Conservation (phyloP, 2,113 vertebrate species). For the Neofelis nebulosa region DNA sequence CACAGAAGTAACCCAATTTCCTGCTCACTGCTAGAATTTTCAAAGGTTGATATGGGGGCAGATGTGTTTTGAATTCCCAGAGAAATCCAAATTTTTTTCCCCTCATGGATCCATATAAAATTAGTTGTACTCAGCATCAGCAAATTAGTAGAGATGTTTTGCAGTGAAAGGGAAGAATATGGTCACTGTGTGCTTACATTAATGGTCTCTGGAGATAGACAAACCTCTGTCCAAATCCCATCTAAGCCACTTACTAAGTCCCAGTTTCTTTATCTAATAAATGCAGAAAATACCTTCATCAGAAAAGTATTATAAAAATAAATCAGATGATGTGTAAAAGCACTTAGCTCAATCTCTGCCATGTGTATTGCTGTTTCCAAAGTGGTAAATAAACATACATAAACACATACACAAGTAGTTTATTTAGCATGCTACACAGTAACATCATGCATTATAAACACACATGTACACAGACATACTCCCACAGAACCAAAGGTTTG, state of each 20-base stretch:
- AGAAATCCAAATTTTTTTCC: not conserved
- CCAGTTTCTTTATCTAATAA: slow-evolving; percentile 11
- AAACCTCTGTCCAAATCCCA: not conserved
- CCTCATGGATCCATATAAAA: not conserved
- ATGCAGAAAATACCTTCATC: not conserved
- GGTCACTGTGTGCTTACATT: not conserved
- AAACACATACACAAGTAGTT: not conserved
- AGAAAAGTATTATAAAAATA: slow-evolving; percentile 31
- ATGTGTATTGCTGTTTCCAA: not conserved
- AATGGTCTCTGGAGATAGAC: not conserved
- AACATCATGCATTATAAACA: not conserved
- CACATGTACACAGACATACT: not conserved
- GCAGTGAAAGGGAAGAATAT: not conserved
- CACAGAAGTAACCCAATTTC: slow-evolving; percentile 17
- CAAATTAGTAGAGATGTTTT: not conserved
- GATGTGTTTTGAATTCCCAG: slow-evolving; percentile 8
- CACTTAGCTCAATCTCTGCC: not conserved
- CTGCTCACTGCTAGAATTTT: not conserved
- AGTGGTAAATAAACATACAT: not conserved
- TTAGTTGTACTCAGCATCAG: not conserved
- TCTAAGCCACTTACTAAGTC: not conserved
- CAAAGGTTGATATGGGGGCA: not conserved
- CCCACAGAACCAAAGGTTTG: not conserved
- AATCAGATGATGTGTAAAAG: not conserved
- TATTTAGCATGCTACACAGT: not conserved